Evolutionary conservation across 2,797 vertebrate genomes (phyloP), one percentile per base, ranked within the genome.

Genomic region (Moxostoma hubbsi): DNA sequence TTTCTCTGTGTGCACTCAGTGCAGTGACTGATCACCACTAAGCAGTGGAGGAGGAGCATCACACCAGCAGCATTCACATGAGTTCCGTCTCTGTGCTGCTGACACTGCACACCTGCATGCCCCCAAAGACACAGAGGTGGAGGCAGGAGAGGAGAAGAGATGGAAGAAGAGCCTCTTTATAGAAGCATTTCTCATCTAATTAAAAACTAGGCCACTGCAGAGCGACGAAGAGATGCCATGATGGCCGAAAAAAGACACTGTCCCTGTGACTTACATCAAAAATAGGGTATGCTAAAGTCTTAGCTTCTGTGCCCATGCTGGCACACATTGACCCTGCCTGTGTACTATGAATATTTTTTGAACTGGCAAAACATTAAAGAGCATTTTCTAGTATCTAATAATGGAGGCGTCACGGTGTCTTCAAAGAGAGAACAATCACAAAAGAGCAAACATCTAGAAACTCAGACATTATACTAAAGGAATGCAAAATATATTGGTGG

Each of bases 61-160:
- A 62, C 18, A 51, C 8, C 59, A 78, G 51, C 24, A 16, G 84
- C 85, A 83, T 85, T 74, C 82, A 57, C 82, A 66, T 36, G 79
- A 87, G 82, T 61, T 16, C 45, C 86, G 81, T 49, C 73, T 68
- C 55, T 68, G 86, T 55, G 83, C 84, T 92, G 93, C 91, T 93
- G 92, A 93, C 89, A 90, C 85, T 89, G 91, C 91, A 89, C 87
- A 92, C 90, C 88, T 92, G 89, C 90, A 72, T 8, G 51, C 72
- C 88, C 84, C 86, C 83, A 73, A 85, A 82, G 82, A 88, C 83
- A 9, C 10, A 63, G 62, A 61, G 1, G 16, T 36, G 57, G 10
- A 73, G 79, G 45, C 9, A 69, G 53, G 8, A 73, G 18, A 24
- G 54, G 47, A 79, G 57, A 75, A 53, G 53, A 69, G 72, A 61